Base-by-base conservation (phyloP, 2,797 vertebrate species). In the Enteromius treurensis region DNA sequence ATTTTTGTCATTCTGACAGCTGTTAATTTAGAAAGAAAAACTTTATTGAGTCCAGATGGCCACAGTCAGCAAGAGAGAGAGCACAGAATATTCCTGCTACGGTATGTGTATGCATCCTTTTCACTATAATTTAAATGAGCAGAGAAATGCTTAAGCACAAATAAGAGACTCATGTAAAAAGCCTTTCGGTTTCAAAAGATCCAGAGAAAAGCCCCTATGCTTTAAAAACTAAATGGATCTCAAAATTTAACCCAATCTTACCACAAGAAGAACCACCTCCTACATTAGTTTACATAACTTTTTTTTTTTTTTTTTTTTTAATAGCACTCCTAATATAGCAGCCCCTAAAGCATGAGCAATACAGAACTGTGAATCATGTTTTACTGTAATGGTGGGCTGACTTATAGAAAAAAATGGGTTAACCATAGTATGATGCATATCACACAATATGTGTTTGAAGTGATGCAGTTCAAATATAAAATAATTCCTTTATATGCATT, bases 1-100 rank as follows among this genome's bases (percentile, higher is more conserved):
- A 91, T 77, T 82, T n/a, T 62, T 89, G 89, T 91, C 91, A 92
- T 93, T 93, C 90, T 88, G 90, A 90, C 92, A 93, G 93, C 92
- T 94, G 92, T 93, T 93, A 91, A 94, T 93, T 94, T 90, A 94
- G 93, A 94, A 89, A 89, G 90, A 90, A 93, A 92, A 92, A 92
- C 90, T 91, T 92, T 89, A 92, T 93, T 92, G 49, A 81, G 86
- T 90, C 91, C 93, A 93, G 92, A 93, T 93, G 93, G 93, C 92
- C 90, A 87, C 92, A 92, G 91, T 92, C 91, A 92, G 92, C 88
- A 90, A 91, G 92, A 93, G 92, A 91, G 92, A 91, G 92, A 92
- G 90, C 86, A 91, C 90, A 79, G 45, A 85, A 90, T 90, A 91
- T 92, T 92, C 90, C 90, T 90, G 87, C 90, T 91, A 90, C 91